phyloP scores from a whole-genome alignment of 2,797 vertebrate genomes.

The Florisuga fusca region DNA sequence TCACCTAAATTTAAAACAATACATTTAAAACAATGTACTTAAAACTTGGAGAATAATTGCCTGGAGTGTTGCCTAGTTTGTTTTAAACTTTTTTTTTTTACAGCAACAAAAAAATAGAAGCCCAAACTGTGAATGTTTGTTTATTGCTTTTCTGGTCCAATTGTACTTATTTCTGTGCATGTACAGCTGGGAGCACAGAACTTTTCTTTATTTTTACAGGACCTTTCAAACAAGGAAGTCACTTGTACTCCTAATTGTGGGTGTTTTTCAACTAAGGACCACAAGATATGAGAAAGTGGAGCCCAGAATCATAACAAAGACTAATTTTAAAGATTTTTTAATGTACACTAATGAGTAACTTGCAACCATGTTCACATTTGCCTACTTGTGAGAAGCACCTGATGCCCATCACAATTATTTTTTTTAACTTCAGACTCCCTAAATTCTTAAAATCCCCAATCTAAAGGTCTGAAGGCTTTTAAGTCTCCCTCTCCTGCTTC shows the following conservation, averaged over 20 bases:
- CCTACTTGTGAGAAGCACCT: not conserved
- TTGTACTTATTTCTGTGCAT: constrained; percentile 47
- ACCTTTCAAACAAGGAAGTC: constrained; percentile 35
- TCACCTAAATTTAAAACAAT: constrained; percentile 65
- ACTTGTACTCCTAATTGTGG: constrained; percentile 23
- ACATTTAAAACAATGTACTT: constrained; percentile 44
- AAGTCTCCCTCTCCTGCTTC: constrained; percentile 27
- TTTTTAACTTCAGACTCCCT: not conserved
- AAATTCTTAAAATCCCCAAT: constrained; percentile 16
- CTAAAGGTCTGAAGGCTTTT: not conserved
- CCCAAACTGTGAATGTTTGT: constrained; percentile 31
- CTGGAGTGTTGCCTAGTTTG: constrained; percentile 44
- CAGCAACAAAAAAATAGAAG: not conserved
- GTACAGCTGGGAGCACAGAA: not conserved
- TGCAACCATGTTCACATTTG: not conserved
- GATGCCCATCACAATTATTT: not conserved
- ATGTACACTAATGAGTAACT: not conserved
- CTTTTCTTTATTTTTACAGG: constrained; percentile 22
- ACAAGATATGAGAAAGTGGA: not conserved
- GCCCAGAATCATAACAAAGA: not conserved
- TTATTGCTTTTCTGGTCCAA: constrained; percentile 39
- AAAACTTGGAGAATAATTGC: constrained; percentile 45
- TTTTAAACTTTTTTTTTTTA: not conserved
- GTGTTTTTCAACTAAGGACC: not conserved
- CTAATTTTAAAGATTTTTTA: not conserved